These are phyloP conservation scores for Scytalopus superciliaris DNA, from an alignment of 2,113 vertebrate species.

Conservation along the genomic window DNA sequence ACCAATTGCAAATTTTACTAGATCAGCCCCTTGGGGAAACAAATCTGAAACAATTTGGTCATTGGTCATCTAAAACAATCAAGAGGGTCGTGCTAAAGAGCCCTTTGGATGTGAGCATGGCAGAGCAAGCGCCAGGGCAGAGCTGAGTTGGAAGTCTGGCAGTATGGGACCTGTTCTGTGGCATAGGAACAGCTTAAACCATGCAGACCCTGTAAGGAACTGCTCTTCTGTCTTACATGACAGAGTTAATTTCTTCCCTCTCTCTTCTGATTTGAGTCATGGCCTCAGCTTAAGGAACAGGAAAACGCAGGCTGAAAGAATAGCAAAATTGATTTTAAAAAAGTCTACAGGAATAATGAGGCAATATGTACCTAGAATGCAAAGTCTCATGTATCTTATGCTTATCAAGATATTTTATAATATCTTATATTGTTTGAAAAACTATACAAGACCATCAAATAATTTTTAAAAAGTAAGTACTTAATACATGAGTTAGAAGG, in stretches of 20 bases:
- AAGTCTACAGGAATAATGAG: background rate
- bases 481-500: background rate
- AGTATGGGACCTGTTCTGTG: background rate
- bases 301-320: background rate
- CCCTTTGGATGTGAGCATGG: accelerated
- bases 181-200: background rate
- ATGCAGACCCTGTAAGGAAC: accelerated
- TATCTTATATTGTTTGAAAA: background rate
- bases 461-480: too few relatives aligned
- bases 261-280: background rate
- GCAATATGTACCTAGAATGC: background rate
- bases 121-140: background rate
- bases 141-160: background rate
- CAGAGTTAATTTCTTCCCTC: background rate
- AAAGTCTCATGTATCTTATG: background rate
- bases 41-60: background rate
- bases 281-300: background rate
- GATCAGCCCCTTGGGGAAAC: background rate
- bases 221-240: background rate
- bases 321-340: background rate
- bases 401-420: background rate
- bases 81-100: background rate
- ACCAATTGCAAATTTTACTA: background rate
- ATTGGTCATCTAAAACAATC: too few relatives aligned
- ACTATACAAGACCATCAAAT: accelerated